Percentiles rank a stretch among this genome's conserved stretches.
phyloP scores from a whole-genome alignment of 2,888 invertebrate species.

The Graphium colonna region DNA sequence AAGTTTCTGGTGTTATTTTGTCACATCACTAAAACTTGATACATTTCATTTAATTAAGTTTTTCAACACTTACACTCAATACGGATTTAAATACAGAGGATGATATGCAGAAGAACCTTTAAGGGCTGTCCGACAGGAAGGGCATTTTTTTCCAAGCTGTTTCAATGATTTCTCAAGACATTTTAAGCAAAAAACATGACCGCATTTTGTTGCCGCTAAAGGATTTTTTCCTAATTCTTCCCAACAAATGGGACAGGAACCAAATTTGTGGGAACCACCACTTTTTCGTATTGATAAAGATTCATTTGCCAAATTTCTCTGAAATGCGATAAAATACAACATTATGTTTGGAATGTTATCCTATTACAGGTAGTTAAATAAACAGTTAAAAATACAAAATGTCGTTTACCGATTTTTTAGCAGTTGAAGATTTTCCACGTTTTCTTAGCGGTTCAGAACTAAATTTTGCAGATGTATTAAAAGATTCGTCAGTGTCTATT shows the following conservation, averaged over 20 bases:
- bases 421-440: not conserved
- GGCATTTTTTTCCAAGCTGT: constrained; percentile 43
- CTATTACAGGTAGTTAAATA: too few species aligned
- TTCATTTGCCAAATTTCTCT: not conserved
- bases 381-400: too few species aligned
- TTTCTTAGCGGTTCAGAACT: not conserved
- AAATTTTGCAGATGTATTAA: constrained; percentile 24
- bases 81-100: constrained; percentile 33
- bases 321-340: not conserved
- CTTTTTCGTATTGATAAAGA: not conserved
- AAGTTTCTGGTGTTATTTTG: not conserved
- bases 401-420: constrained; percentile 1
- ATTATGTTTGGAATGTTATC: too few species aligned
- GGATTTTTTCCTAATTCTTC: constrained; percentile 49
- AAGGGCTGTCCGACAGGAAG: constrained; percentile 48
- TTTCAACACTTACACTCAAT: not conserved
- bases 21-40: too few species aligned
- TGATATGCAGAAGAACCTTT: constrained; percentile 46
- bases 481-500: constrained; percentile 42
- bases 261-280: constrained; percentile 30
- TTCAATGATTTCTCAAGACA: constrained; percentile 44
- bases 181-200: constrained; percentile 54
- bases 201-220: constrained; percentile 59
- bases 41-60: too few species aligned
- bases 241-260: constrained; percentile 57